Evolutionary conservation across 2,888 invertebrate genomes (phyloP), one percentile per base, ranked within the genome.

Genomic region (Antheraea yamamai): DNA sequence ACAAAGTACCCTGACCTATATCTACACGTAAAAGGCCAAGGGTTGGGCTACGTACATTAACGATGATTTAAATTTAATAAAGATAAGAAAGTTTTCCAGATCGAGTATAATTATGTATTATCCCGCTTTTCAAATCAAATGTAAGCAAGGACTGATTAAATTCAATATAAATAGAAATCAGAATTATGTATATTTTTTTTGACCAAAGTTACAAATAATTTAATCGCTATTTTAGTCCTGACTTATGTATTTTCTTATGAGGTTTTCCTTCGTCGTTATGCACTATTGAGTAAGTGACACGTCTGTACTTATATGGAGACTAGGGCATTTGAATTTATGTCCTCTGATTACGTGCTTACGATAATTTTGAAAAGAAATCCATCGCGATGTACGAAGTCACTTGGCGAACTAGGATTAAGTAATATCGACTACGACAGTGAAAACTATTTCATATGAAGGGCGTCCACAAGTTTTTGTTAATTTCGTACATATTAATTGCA

Each of bases 1-100:
- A 82, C 78, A 78, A 73, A 83, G 86, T 85, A 84, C 85, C 85
- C 87, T 92, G 92, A 91, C 93, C 93, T 81, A 93, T 88, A 91
- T 92, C 61, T 82, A 47, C 47, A 10, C 47, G 47, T 79, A 83
- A 83, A 82, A 87, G 83, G 84, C 82, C 86, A 84, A 76, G 84
- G 39, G 35, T 58, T 23, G 70, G 70, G 74, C 35, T 71, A 55
- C 30, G 30, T 35, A 23, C 10, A 10, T 58, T 0, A n/a, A 58
- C 18, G n/a, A 61, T 61, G 3, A 61, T 23, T 61, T 10, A 23
- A 10, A 23, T 61, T 61, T 23, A 61, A 61, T 14, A 61, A 61
- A 61, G 0, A 61, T 23, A 23, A 47, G 47, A 47, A 61, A 61
- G 23, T 61, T 61, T n/a, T 23, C 61, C 7, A 23, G 12, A 61